Base-by-base conservation (phyloP, 2,797 vertebrate species). In the Masticophis lateralis region DNA sequence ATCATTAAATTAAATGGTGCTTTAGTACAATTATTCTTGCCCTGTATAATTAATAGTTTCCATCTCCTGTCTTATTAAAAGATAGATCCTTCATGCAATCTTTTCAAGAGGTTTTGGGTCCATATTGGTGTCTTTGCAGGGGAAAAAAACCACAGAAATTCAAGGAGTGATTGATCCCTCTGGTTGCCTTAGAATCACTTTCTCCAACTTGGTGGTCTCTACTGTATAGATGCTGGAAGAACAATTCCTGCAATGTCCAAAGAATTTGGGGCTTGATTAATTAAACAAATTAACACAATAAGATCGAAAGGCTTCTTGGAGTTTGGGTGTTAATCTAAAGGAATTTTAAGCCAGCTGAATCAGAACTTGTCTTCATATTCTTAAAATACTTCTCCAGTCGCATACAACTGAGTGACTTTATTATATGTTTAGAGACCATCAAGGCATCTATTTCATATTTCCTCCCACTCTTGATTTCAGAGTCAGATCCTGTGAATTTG, bases 381-480 rank as follows among this genome's bases (percentile, higher is more conserved):
- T 25, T 88, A 69, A 25, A 56, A 47, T 4, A 13, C 32, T 74
- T 37, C 16, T 32, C n/a, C 28, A 74, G 14, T 32, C 66, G 18
- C 14, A 74, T 74, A 74, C n/a, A 60, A 43, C 32, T 28, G 37
- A 57, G n/a, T 11, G 51, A 43, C 14, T 93, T 93, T 89, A 89
- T 60, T 28, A 0, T 8, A 0, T 74, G 92, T 56, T 94, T 92
- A 87, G 89, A 87, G 89, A 94, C 43, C 93, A 13, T 22, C 18
- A 90, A 74, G 61, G 47, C 28, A 69, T 53, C 69, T 1, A 43
- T 94, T 79, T 56, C 87, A 94, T 51, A 53, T 95, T 95, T 96
- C 83, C 94, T 96, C 93, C 93, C 57, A 7, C 4, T 55, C 94
- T 95, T 94, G 95, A 96, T 96, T 96, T 87, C 92, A 43, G 22